These are phyloP conservation scores for Prolemur simus DNA, from an alignment of 2,113 vertebrate species.

Conservation along the genomic window DNA sequence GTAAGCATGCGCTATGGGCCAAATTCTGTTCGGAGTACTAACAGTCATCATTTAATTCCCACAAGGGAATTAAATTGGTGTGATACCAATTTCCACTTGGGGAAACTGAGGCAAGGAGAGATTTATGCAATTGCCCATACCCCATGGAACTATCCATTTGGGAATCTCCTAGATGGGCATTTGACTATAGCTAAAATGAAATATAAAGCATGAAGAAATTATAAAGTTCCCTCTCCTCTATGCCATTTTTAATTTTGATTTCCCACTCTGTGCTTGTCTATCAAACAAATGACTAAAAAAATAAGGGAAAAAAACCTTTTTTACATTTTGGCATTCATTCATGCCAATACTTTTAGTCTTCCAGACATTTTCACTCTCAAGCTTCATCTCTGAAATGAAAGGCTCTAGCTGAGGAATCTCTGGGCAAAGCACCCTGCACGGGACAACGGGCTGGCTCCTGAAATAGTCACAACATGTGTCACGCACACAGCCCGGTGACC, in stretches of 20 bases:
- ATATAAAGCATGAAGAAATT: background rate
- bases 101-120: background rate
- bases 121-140: background rate
- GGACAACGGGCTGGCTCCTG: background rate
- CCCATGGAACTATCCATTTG: background rate
- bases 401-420: background rate
- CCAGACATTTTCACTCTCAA: background rate
- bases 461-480: background rate
- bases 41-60: too few relatives aligned
- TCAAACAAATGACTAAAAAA: background rate
- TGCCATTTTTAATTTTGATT: background rate
- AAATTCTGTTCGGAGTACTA: background rate
- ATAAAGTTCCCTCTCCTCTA: background rate
- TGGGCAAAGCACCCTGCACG: background rate
- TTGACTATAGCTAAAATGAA: background rate
- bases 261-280: background rate
- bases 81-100: background rate
- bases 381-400: background rate
- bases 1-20: accelerated
- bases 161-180: background rate
- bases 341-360: background rate
- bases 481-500: background rate
- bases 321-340: background rate
- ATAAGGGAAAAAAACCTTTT: too few relatives aligned
- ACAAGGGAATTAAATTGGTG: background rate